These are phyloP conservation scores for Rhegmatorhina hoffmannsi DNA, from an alignment of 2,113 vertebrate genomes.

Conservation along the genomic window DNA sequence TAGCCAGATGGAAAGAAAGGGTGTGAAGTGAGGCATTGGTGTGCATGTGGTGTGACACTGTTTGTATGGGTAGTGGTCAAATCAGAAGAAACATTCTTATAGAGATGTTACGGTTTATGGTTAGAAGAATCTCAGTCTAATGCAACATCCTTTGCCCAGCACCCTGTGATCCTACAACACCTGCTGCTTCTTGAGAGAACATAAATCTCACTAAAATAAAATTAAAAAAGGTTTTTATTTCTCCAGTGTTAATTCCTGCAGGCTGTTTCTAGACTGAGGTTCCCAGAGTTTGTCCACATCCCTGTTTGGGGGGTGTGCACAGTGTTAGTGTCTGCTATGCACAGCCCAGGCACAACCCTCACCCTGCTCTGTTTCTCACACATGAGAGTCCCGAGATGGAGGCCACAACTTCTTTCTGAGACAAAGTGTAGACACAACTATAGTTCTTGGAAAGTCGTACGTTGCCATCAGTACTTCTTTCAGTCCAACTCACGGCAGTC, in stretches of 20 bases:
- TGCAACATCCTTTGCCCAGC: fast-evolving
- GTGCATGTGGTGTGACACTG: background rate
- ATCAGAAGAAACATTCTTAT: background rate
- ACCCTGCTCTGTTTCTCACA: background rate
- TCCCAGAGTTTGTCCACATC: background rate
- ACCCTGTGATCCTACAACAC: background rate
- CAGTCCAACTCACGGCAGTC: background rate
- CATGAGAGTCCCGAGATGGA: fast-evolving
- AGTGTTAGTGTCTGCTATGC: fast-evolving
- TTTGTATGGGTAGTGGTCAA: background rate
- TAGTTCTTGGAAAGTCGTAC: background rate
- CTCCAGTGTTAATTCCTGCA: background rate
- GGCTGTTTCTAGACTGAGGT: background rate
- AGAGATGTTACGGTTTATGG: background rate
- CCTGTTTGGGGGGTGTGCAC: background rate
- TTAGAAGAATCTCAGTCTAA: background rate
- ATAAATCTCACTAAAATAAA: background rate
- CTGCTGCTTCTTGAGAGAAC: background rate
- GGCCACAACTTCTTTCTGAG: background rate
- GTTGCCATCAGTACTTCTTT: background rate
- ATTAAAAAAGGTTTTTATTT: background rate
- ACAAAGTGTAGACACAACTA: background rate
- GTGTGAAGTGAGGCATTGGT: background rate
- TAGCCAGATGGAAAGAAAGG: background rate
- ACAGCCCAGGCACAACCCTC: background rate